These are phyloP conservation scores for Dusona sp. DNA, from an alignment of 2,888 invertebrate genomes.

Conservation along the genomic window DNA sequence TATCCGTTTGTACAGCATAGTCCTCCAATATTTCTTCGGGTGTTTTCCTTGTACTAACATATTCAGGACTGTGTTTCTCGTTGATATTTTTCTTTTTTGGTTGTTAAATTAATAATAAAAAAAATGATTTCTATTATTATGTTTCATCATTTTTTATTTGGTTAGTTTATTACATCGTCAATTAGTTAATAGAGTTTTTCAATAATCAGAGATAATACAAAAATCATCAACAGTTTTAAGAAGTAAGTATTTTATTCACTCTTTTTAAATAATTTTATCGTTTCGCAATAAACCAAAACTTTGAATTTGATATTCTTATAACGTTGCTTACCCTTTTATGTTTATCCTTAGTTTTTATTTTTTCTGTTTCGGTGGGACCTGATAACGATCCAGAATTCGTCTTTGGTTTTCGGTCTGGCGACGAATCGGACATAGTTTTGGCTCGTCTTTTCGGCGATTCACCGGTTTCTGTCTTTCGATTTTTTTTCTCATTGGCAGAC, in stretches of 20 bases:
- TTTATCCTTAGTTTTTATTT: constrained; percentile 3
- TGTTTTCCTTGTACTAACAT: constrained; percentile 27
- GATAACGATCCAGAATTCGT: neutral
- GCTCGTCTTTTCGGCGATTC: constrained; percentile 35
- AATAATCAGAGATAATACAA: too few relatives aligned
- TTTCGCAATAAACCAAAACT: neutral
- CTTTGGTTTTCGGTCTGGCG: neutral
- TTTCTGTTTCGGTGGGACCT: constrained; percentile 8
- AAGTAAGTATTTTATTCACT: neutral
- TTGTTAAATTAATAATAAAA: neutral
- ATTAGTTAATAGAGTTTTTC: neutral
- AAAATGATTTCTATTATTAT: neutral
- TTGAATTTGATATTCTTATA: neutral
- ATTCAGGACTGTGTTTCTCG: constrained; percentile 24
- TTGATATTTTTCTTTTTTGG: constrained; percentile 65
- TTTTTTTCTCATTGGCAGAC: constrained; percentile 4
- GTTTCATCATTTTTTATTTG: neutral
- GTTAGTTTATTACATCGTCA: neutral
- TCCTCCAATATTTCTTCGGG: constrained; percentile 71
- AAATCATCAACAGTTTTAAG: neutral
- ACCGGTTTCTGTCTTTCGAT: constrained; percentile 44
- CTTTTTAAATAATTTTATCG: neutral
- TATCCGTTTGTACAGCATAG: constrained; percentile 72
- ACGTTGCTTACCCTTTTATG: constrained; percentile 19
- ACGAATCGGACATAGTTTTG: constrained; percentile 18